Conservation (phyloP, 2,113 vertebrate genomes). For the Megaceryle maxima region DNA sequence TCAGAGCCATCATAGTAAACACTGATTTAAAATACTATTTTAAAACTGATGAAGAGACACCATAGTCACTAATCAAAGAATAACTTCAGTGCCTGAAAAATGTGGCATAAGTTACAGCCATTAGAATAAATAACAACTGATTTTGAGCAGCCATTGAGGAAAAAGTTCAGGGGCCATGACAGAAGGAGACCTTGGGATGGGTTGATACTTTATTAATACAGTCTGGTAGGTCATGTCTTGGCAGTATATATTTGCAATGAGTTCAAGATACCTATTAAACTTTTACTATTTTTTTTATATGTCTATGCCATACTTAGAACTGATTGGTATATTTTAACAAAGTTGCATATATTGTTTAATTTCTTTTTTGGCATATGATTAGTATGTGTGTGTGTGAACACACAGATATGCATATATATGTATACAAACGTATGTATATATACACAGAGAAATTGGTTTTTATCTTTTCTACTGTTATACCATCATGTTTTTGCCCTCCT, state of each 20-base stretch:
- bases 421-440: accelerated
- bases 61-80: neutral
- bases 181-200: neutral
- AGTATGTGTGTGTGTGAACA: neutral
- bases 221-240: neutral
- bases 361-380: neutral
- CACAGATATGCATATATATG: no score
- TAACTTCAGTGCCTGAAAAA: neutral
- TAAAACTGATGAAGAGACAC: neutral
- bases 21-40: neutral
- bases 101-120: neutral
- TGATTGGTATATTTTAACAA: neutral
- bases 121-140: slow-evolving; percentile 43
- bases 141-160: neutral
- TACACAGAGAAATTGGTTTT: neutral
- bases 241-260: neutral
- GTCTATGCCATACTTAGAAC: neutral
- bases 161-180: neutral
- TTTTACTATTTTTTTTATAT: neutral
- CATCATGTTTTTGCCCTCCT: neutral
- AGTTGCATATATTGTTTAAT: neutral
- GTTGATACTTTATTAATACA: slow-evolving; percentile 16
- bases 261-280: slow-evolving; percentile 4
- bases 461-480: neutral
- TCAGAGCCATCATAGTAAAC: neutral